These are phyloP conservation scores for Fragum whitleyi DNA, from an alignment of 2,888 invertebrate genomes.

Conservation along the genomic window DNA sequence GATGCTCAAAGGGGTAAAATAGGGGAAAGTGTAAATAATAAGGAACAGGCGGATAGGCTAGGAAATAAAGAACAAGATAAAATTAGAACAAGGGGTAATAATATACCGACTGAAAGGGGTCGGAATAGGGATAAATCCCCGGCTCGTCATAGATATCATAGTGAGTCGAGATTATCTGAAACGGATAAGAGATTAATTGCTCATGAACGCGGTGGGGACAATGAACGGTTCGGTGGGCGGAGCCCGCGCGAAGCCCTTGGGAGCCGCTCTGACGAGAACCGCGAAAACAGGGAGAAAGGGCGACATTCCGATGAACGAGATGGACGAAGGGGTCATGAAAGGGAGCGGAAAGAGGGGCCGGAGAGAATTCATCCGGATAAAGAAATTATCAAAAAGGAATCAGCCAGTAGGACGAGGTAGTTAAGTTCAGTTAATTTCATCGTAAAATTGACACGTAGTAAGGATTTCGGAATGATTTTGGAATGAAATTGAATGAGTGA, in stretches of 20 bases:
- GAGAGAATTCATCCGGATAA: constrained; percentile 57
- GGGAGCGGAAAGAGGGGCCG: constrained; percentile 53
- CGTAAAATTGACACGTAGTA: too few species aligned
- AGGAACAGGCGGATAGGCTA: constrained; percentile 35
- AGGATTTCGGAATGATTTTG: too few species aligned
- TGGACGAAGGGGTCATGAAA: constrained; percentile 47
- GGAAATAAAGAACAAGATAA: constrained; percentile 68
- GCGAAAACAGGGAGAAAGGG: constrained; percentile 61
- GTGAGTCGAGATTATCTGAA: constrained; percentile 76
- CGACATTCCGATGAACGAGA: constrained; percentile 63
- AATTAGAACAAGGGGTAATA: constrained; percentile 73
- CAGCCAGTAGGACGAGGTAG: constrained; percentile 55
- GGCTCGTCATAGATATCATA: constrained; percentile 75
- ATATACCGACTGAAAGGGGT: constrained; percentile 69
- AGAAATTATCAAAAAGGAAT: constrained; percentile 64
- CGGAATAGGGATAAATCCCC: constrained; percentile 77
- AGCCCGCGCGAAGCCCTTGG: constrained; percentile 61
- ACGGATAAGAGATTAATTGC: constrained; percentile 74
- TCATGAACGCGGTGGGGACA: constrained; percentile 68
- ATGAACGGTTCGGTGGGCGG: constrained; percentile 67
- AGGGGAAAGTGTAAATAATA: constrained; percentile 44
- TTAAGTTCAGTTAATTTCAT: too few species aligned
- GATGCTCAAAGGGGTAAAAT: constrained; percentile 75
- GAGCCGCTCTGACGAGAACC: constrained; percentile 57
- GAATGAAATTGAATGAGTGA: too few species aligned